Evolutionary conservation across 2,797 vertebrate genomes (phyloP).

Genomic region (Platyrinchus mystaceus): DNA sequence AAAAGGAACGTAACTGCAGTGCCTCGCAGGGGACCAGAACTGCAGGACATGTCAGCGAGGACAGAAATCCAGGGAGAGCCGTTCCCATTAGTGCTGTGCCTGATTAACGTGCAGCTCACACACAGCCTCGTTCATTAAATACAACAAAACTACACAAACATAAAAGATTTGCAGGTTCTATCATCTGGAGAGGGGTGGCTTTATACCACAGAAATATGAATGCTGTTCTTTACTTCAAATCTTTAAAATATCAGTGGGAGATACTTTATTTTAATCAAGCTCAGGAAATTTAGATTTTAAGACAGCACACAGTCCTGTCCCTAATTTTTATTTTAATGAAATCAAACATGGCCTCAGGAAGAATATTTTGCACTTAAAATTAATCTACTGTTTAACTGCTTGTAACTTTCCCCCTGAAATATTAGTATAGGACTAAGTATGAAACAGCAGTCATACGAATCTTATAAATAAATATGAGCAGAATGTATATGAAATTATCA

Average conservation of each 20-base stretch:
- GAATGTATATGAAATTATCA: neutral
- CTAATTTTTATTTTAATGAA: neutral
- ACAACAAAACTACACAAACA: neutral
- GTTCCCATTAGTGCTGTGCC: rapidly evolving
- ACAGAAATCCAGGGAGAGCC: neutral
- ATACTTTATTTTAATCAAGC: neutral
- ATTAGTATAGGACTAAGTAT: neutral
- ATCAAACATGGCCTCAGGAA: neutral
- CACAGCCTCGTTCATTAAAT: neutral
- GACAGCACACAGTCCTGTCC: neutral
- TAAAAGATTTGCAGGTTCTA: neutral
- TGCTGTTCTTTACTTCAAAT: neutral
- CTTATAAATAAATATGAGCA: neutral
- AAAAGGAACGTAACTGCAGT: neutral
- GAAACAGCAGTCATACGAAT: neutral
- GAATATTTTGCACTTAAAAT: neutral
- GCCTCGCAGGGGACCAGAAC: neutral
- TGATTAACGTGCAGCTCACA: neutral
- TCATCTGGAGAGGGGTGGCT: neutral
- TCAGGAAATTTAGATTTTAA: neutral
- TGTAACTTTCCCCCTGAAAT: neutral
- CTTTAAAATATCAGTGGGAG: neutral
- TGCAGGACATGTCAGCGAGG: neutral
- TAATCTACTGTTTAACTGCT: neutral
- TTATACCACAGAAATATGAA: neutral